Percentiles rank a stretch among this genome's conserved stretches.
phyloP scores from a whole-genome alignment of 2,797 vertebrate genomes.

The Buphagus erythrorhynchus region DNA sequence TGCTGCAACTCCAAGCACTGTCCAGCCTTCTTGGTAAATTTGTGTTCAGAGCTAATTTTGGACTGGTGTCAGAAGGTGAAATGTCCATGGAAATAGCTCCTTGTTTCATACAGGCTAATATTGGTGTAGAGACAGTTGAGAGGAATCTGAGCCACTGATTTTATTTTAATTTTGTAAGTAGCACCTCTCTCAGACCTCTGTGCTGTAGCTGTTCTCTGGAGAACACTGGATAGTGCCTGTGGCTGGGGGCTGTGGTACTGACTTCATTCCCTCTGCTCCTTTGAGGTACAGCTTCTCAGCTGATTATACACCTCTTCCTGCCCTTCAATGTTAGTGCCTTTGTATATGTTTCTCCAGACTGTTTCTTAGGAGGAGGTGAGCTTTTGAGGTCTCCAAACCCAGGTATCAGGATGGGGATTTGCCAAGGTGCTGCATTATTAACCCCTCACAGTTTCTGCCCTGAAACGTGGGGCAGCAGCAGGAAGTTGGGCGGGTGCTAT shows the following conservation, averaged over 20 bases:
- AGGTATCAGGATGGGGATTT: neutral
- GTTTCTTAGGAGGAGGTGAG: neutral
- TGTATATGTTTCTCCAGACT: neutral
- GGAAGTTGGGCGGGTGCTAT: neutral
- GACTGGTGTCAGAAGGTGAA: neutral
- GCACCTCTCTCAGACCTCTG: neutral
- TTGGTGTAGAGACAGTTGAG: neutral
- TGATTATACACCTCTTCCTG: neutral
- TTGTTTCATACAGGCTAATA: neutral
- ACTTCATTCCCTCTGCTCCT: rapidly evolving
- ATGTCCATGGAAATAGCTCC: neutral
- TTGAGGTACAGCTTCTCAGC: neutral
- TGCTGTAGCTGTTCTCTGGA: neutral
- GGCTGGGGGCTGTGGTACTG: neutral
- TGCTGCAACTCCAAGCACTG: neutral
- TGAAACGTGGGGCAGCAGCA: neutral
- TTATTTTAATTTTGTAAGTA: neutral
- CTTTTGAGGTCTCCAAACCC: neutral
- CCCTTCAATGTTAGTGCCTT: neutral
- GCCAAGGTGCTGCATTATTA: neutral
- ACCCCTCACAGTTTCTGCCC: neutral
- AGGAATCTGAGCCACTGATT: rapidly evolving
- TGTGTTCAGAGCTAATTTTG: neutral
- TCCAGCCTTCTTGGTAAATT: rapidly evolving
- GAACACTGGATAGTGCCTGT: rapidly evolving